These are phyloP conservation scores for Octopus sinensis DNA, from an alignment of 1,140 invertebrate species.

Conservation along the genomic window DNA sequence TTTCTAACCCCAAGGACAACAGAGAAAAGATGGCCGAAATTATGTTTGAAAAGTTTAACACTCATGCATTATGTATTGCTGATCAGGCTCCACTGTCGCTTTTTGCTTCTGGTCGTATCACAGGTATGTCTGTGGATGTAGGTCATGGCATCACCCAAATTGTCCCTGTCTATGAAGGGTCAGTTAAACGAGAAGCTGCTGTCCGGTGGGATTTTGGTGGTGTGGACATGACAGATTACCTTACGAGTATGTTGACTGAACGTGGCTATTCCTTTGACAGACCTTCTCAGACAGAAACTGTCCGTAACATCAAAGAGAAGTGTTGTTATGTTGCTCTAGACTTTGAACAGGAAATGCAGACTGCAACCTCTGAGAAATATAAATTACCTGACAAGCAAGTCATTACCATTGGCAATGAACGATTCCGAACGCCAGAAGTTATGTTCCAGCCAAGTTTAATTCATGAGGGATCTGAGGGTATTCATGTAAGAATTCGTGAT, in stretches of 20 bases:
- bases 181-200: no score
- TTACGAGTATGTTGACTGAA: no score
- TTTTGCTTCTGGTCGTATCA: conserved; percentile 90
- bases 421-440: conserved; percentile 64
- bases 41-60: no score
- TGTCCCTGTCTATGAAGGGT: no score
- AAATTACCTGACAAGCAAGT: conserved; percentile 58
- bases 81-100: conserved; percentile 64
- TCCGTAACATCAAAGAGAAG: conserved; percentile 32
- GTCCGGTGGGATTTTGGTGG: no score
- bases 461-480: conserved; percentile 19
- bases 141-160: no score
- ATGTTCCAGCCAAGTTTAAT: conserved; percentile 68
- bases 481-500: conserved; percentile 53
- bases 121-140: conserved; percentile 60
- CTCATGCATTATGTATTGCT: no score
- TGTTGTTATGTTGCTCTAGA: conserved; percentile 55
- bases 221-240: no score
- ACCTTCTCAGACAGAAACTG: no score
- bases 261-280: no score
- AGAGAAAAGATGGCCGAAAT: no score
- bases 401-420: conserved; percentile 76
- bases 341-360: conserved; percentile 86
- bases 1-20: no score
- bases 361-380: conserved; percentile 69